Evolutionary conservation across 2,888 invertebrate species (phyloP).

Genomic region (Nowickia ferox): DNA sequence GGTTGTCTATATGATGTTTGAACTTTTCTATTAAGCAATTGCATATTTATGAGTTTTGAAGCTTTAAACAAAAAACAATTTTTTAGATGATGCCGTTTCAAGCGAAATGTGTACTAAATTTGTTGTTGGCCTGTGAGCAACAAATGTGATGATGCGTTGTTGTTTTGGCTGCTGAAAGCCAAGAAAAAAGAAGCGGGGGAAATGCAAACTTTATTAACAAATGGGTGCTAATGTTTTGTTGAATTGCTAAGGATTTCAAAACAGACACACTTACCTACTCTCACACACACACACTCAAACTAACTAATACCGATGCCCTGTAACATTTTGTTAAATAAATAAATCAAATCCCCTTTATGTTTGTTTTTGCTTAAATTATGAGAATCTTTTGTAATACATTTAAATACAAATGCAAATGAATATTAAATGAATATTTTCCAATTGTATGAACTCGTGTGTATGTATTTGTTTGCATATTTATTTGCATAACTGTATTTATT

Average conservation of each 20-base stretch:
- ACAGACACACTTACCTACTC: neutral
- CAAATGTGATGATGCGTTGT: conserved; percentile 46
- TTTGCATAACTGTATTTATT: conserved; percentile 23
- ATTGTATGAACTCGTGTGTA: too few species aligned
- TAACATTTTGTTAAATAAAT: conserved; percentile 23
- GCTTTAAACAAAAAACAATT: conserved; percentile 18
- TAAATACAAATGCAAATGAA: conserved; percentile 66
- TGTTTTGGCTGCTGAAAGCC: conserved; percentile 16
- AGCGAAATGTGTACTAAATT: conserved; percentile 38
- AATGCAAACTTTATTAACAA: conserved; percentile 59
- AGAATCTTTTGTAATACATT: conserved; percentile 63
- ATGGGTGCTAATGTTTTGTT: conserved; percentile 66
- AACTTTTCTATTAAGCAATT: conserved; percentile 73
- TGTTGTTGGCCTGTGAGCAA: conserved; percentile 33
- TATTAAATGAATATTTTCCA: conserved; percentile 62
- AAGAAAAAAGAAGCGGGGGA: neutral
- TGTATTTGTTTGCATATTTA: neutral
- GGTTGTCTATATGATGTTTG: conserved; percentile 59
- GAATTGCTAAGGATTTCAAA: conserved; percentile 45
- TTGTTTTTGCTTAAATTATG: conserved; percentile 56
- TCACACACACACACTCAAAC: neutral
- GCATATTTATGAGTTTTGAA: conserved; percentile 73
- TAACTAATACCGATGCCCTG: neutral
- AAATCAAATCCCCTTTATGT: conserved; percentile 44
- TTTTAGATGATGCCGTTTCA: conserved; percentile 31